Percentiles rank a stretch among this genome's conserved stretches.
phyloP scores from a whole-genome alignment of 2,797 vertebrate species.

The Darevskia mixta region DNA sequence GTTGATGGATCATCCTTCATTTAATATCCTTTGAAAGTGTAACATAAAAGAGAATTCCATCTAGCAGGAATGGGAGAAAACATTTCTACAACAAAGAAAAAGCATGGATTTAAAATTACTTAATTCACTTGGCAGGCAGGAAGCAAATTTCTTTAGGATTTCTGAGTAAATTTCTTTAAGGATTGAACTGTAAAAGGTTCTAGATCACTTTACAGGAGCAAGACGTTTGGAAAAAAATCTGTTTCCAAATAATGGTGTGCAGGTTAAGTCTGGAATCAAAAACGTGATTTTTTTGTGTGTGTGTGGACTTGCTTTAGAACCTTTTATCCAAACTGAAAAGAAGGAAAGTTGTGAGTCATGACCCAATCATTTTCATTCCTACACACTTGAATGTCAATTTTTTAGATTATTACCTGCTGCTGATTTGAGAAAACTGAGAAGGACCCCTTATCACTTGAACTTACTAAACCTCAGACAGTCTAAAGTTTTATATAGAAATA shows the following conservation, averaged over 20 bases:
- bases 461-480: not conserved
- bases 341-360: not conserved
- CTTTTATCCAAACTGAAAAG: not conserved
- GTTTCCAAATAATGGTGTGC: not conserved
- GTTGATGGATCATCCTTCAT: conserved; percentile 80
- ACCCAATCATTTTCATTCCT: not conserved
- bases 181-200: conserved; percentile 9
- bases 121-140: not conserved
- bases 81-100: not conserved
- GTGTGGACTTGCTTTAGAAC: not conserved
- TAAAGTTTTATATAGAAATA: not conserved
- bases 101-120: not conserved
- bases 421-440: not conserved
- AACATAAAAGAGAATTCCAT: not conserved
- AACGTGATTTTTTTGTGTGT: not conserved
- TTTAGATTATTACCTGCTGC: not conserved
- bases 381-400: not conserved
- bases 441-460: not conserved
- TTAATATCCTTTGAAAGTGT: conserved; percentile 79
- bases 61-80: not conserved
- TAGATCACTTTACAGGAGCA: conserved; percentile 1
- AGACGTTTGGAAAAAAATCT: not conserved
- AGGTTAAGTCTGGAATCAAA: not conserved
- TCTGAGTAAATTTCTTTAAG: not conserved
- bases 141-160: not conserved